Evolutionary conservation across 2,888 invertebrate genomes (phyloP), one percentile per base, ranked within the genome.

Genomic region (Cephonodes hylas): DNA sequence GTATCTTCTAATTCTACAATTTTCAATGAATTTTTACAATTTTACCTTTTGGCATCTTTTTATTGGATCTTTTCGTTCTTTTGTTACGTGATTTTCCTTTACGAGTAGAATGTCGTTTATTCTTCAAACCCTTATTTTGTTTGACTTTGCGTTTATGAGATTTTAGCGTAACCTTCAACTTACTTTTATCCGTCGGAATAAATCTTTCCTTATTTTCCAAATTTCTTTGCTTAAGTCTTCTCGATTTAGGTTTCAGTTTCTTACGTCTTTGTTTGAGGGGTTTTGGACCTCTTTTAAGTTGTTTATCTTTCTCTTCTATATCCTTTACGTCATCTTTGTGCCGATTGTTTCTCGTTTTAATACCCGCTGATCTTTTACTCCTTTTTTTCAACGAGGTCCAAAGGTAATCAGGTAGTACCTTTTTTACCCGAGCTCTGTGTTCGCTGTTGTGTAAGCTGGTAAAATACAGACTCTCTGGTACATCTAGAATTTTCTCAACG

Each of bases 381-480:
- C n/a, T n/a, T n/a, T n/a, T n/a, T 56, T 81, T 74, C 1, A 64
- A 1, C 0, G 64, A 31, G 0, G 64, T 42, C 64, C 74, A 71
- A n/a, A 64, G 6, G 27, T 70, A 73, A 18, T 81, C 79, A 0
- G 77, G 68, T 13, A 84, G 63, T 5, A 80, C 69, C 69, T 85
- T 90, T 63, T 87, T 86, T 0, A 84, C 77, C 62, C 84, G 78
- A 0, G 69, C 23, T 53, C 80, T 85, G 31, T 71, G 68, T 3
- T 79, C 73, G 1, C 31, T 34, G 4, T 42, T 34, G 2, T 66
- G 61, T 1, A 77, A 76, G 2, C 70, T 34, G 3, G 79, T 76
- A 44, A 86, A 85, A 59, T 77, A 79, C 0, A 77, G 79, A 45
- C 83, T 87, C 1, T 84, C 80, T 0, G 84, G 82, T 0, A 79